These are phyloP conservation scores for Liopterus haemorrhoidalis DNA, from an alignment of 2,888 invertebrate species.

Conservation along the genomic window DNA sequence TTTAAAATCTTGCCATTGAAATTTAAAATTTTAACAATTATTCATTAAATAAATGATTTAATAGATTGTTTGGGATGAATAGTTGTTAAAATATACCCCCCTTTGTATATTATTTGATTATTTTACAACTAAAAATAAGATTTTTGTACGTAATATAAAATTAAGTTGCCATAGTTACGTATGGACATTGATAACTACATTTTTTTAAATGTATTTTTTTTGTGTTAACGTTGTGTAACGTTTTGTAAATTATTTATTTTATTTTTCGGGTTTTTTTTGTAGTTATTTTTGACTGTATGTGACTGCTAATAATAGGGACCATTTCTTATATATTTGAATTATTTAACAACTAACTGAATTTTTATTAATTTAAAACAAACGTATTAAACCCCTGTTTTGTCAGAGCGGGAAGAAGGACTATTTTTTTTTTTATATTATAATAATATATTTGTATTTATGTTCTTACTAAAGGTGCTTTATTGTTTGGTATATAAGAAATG, in stretches of 20 bases:
- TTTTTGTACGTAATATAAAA: slow-evolving; percentile 19
- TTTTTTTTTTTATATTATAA: slow-evolving; percentile 11
- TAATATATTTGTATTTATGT: slow-evolving; percentile 6
- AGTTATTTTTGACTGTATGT: slow-evolving; percentile 14
- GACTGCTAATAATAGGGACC: slow-evolving; percentile 20
- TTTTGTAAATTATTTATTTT: neutral
- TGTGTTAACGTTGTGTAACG: slow-evolving; percentile 4
- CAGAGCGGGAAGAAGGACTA: too few relatives aligned
- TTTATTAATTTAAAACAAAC: too few relatives aligned
- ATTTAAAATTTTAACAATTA: too few relatives aligned
- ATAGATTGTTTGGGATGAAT: too few relatives aligned
- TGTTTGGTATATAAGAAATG: slow-evolving; percentile 12
- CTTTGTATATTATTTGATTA: too few relatives aligned
- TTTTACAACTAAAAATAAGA: slow-evolving; percentile 6
- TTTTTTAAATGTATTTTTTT: slow-evolving; percentile 4
- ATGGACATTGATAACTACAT: slow-evolving; percentile 14
- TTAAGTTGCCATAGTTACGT: slow-evolving; percentile 22
- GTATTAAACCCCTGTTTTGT: too few relatives aligned
- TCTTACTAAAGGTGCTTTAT: slow-evolving; percentile 11
- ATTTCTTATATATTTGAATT: slow-evolving; percentile 15
- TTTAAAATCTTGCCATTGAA: too few relatives aligned
- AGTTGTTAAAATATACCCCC: too few relatives aligned
- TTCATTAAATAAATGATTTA: too few relatives aligned
- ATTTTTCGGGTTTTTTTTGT: slow-evolving; percentile 6
- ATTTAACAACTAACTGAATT: slow-evolving; percentile 17